A percentile compares a stretch with the other conserved stretches of the same genome.
These are phyloP conservation scores for Meles meles DNA, from an alignment of 2,113 vertebrate genomes.

Conservation along the genomic window DNA sequence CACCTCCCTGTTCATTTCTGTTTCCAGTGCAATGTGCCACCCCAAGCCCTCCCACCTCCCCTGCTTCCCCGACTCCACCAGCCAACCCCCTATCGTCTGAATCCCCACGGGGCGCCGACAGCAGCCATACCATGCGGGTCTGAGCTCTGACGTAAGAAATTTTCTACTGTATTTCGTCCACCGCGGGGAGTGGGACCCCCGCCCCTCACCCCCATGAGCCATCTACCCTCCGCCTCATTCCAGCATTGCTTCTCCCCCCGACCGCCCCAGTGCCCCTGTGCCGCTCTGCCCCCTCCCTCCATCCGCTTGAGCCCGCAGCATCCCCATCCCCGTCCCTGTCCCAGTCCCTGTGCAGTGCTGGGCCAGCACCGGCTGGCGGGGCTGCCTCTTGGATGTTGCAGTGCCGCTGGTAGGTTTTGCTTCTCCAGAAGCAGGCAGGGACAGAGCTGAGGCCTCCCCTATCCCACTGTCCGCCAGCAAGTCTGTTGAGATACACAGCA, in stretches of 20 bases:
- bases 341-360: neutral
- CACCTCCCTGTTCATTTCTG: conserved; percentile 81
- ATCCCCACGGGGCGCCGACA: conserved; percentile 83
- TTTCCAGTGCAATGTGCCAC: conserved; percentile 91
- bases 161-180: conserved; percentile 76
- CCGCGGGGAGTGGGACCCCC: neutral
- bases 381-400: neutral
- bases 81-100: conserved; percentile 88
- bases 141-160: conserved; percentile 92
- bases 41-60: conserved; percentile 91
- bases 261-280: neutral
- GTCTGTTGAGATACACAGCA: neutral
- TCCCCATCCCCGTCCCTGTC: neutral
- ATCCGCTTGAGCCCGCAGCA: conserved; percentile 2
- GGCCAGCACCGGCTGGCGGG: neutral
- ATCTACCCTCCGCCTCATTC: neutral
- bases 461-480: neutral
- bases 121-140: conserved; percentile 93
- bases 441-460: neutral
- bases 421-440: conserved; percentile 32
- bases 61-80: conserved; percentile 89
- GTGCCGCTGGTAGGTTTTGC: neutral
- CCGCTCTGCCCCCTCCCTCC: neutral
- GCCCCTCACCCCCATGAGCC: conserved; percentile 2
- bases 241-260: neutral